Base-by-base conservation (phyloP, 1,140 invertebrate species). In the Mycetomoellerius zeteki region DNA sequence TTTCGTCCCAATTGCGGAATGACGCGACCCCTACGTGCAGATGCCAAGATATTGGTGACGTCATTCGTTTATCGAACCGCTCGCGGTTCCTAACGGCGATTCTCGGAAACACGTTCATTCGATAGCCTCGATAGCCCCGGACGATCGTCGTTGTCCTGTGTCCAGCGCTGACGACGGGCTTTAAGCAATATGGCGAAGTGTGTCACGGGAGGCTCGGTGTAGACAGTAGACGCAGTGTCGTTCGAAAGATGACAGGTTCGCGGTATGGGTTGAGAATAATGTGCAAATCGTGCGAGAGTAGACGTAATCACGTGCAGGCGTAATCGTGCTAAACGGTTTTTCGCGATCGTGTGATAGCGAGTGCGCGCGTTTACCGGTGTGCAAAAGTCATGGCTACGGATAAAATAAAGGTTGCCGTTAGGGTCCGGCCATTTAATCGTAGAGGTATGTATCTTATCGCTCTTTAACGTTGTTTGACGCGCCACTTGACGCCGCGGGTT, bases 321-420 rank as follows among this genome's bases (percentile, higher is more conserved):
- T 50, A 75, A 72, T 67, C 72, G 71, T 76, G 62, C 81, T 80
- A 47, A 71, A 77, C 67, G 71, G 84, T 90, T 76, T 90, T 85
- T 58, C 67, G 88, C 88, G 89, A 82, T 86, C 89, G 86, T 72
- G 86, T 82, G 88, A 90, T 86, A 90, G 81, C 19, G 64, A 80
- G 77, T 54, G 91, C 93, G 93, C 89, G 91, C 91, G 88, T 88
- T 47, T 88, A 90, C 92, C 92, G 92, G 92, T 92, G 88, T 90
- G 86, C 77, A 91, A 93, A 92, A 80, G 47, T 87, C 90, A 98
- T 98, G 97, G 96, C 97, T 93, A 97, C 97, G 96, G 97, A 98
- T 97, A 99, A 99, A 97, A 99, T 99, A 94, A 99, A 99, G 97
- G 99, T 99, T 90, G 98, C 98, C 92, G 98, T 99, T 91, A 97